These are phyloP conservation scores for Hyperopisus bebe DNA, from an alignment of 2,113 vertebrate species.

Conservation along the genomic window DNA sequence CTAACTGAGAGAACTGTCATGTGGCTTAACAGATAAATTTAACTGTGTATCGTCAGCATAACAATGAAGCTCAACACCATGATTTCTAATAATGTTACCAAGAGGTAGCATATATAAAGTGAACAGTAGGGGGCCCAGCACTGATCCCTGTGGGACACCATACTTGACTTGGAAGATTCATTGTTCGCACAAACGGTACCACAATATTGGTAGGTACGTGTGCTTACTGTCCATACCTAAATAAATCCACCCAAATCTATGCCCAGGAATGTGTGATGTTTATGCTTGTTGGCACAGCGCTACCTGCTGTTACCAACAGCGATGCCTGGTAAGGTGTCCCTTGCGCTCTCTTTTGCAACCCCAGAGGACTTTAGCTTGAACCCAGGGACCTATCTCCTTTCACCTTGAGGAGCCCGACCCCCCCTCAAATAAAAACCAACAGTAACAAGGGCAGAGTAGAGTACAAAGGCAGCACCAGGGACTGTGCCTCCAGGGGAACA, in stretches of 20 bases:
- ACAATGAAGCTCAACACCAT: too few species aligned
- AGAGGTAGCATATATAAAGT: too few species aligned
- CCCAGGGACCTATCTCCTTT: constrained; percentile 37
- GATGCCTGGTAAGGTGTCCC: not conserved
- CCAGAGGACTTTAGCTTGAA: constrained; percentile 19
- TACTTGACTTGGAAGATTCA: not conserved
- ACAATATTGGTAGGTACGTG: not conserved
- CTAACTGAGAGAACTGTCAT: not conserved
- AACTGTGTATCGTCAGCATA: too few species aligned
- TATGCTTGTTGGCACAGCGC: not conserved
- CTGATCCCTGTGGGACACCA: too few species aligned
- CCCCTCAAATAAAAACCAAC: not conserved
- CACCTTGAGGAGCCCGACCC: constrained; percentile 34
- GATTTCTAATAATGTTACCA: too few species aligned
- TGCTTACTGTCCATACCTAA: not conserved
- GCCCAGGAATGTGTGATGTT: not conserved
- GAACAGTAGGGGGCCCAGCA: too few species aligned
- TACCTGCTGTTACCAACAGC: too few species aligned
- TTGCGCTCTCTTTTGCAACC: not conserved
- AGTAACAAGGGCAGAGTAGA: not conserved
- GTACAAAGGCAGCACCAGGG: not conserved
- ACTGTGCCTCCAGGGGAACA: not conserved
- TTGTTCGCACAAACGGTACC: not conserved
- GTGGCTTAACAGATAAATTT: too few species aligned
- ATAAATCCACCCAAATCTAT: not conserved